phyloP scores from a whole-genome alignment of 2,797 vertebrate species.

The Philypnodon macrostomus region DNA sequence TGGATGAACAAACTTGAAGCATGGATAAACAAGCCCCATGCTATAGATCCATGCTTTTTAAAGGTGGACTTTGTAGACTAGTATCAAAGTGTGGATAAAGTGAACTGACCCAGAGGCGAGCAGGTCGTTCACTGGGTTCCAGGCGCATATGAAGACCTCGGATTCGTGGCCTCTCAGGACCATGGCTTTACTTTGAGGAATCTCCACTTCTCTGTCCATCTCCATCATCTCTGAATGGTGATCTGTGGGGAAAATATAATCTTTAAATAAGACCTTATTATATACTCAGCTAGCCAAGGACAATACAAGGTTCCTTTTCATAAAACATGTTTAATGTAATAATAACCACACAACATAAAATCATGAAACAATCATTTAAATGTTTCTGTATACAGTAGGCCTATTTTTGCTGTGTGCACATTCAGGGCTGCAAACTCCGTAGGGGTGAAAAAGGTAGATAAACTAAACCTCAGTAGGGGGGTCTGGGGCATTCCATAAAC shows the following conservation, averaged over 20 bases:
- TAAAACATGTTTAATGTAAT: no score
- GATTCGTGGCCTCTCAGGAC: constrained; percentile 97
- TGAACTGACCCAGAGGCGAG: constrained; percentile 91
- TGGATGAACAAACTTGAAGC: no score
- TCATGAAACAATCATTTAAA: no score
- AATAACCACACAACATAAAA: no score
- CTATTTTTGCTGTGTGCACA: no score
- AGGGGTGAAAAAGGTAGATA: no score
- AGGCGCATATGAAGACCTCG: constrained; percentile 98
- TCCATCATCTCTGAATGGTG: constrained; percentile 98
- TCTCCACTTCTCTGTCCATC: constrained; percentile 95
- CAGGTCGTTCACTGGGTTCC: constrained; percentile 98
- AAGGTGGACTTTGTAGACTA: not conserved
- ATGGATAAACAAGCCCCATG: no score
- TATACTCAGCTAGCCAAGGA: constrained; percentile 9
- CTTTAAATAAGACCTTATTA: not conserved
- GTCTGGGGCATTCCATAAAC: no score
- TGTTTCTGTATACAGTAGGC: no score
- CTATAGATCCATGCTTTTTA: no score
- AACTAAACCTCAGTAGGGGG: no score
- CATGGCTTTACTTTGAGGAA: constrained; percentile 96
- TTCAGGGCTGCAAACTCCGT: no score
- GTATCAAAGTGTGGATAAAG: not conserved
- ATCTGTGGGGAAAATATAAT: constrained; percentile 72
- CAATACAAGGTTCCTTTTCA: constrained; percentile 11